Base-by-base conservation (phyloP, 1,140 invertebrate genomes). In the Monochamus saltuarius region DNA sequence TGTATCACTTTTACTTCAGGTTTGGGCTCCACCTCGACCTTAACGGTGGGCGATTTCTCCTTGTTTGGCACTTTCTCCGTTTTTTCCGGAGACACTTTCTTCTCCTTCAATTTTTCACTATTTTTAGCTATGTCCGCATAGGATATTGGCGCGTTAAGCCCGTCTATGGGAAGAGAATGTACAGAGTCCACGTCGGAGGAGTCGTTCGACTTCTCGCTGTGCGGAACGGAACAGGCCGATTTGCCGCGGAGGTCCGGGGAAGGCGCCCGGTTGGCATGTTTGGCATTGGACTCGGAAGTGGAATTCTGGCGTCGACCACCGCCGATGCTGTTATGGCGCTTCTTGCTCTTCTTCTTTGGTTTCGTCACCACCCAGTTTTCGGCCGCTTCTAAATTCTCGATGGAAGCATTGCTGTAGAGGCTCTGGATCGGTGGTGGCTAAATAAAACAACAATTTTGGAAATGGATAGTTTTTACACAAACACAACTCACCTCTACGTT, bases 281-380 rank as follows among this genome's bases (percentile, higher is more conserved):
- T 17, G 55, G 51, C 37, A 54, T 52, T 19, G 19, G 19, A 40
- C 0, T 53, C 57, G n/a, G 8, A 46, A 22, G 40, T 35, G 0
- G 54, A 58, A 45, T 43, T 59, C 38, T 62, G 64, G 16, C 59
- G 45, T 3, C 45, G 55, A 13, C 60, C 58, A 50, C 65, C 59
- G 7, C 61, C 57, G 52, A 59, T 62, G 29, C 59, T 62, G 36
- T 75, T 79, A 1, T 82, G 78, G 19, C 82, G 82, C 63, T 87
- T 86, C 69, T 88, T 86, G 64, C 83, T 84, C 61, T 85, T 85
- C 65, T 87, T 87, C 66, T 87, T 87, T 66, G 87, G 87, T 65
- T 88, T 89, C 8, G 85, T 88, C 40, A 89, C 87, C 17, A 87
- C 84, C 66, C 86, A 81, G 74, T 89, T 89, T 53, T 89, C 87